Conservation (phyloP, 2,113 vertebrate species). For the Aphyosemion australe region DNA sequence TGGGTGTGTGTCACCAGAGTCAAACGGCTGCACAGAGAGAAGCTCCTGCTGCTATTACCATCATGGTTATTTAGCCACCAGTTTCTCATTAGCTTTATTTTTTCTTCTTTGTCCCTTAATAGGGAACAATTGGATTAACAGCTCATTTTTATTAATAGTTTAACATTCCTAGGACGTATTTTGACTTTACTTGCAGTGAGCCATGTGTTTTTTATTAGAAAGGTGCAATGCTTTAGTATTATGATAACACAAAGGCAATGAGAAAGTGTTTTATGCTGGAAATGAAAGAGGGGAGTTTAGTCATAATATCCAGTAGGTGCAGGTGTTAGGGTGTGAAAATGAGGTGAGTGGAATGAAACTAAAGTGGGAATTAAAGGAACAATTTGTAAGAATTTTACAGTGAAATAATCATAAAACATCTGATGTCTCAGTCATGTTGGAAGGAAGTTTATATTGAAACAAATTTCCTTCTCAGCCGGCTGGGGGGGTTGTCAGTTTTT, state of each 20-base stretch:
- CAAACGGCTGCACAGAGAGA: conserved; percentile 65
- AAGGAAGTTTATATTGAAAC: too few relatives aligned
- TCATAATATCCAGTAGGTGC: conserved; percentile 26
- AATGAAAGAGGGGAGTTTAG: conserved; percentile 23
- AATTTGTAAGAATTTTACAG: too few relatives aligned
- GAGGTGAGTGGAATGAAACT: conserved; percentile 9
- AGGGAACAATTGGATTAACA: conserved; percentile 64
- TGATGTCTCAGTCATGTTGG: too few relatives aligned
- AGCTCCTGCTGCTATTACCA: conserved; percentile 65
- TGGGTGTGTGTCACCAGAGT: conserved; percentile 68
- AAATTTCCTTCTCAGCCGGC: too few relatives aligned
- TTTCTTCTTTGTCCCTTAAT: conserved; percentile 30
- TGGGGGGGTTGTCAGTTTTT: too few relatives aligned
- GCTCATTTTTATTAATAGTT: conserved; percentile 39
- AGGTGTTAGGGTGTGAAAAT: conserved; percentile 32
- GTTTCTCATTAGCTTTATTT: conserved; percentile 63
- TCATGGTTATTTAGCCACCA: conserved; percentile 66
- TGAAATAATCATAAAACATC: too few relatives aligned
- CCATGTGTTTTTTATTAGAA: conserved; percentile 34
- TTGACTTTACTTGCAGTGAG: conserved; percentile 29
- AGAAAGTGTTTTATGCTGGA: conserved; percentile 18
- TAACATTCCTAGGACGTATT: conserved; percentile 9
- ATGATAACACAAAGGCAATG: conserved; percentile 33
- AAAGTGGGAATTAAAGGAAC: too few relatives aligned
- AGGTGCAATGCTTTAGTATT: conserved; percentile 39